phyloP scores from a whole-genome alignment of 2,797 vertebrate species.

The Paedocypris micromegethes region DNA sequence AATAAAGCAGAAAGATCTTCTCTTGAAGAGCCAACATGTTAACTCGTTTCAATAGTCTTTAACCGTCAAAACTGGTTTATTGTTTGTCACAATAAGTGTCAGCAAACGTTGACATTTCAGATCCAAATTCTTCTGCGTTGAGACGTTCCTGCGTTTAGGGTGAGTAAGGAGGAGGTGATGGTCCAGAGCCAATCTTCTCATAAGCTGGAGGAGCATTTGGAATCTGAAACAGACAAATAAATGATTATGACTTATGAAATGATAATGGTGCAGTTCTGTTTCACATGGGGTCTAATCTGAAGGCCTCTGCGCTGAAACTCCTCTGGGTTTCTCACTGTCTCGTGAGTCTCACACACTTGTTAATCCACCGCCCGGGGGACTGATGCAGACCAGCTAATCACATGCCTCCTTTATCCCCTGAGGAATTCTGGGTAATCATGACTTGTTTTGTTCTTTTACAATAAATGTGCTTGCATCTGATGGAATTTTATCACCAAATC shows the following conservation, averaged over 20 bases:
- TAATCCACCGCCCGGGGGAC: conserved; percentile 49
- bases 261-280: no score
- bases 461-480: background rate
- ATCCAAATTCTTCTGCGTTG: background rate
- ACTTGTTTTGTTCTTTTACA: background rate
- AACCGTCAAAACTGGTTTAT: no score
- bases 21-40: no score
- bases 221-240: conserved; percentile 61
- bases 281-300: no score
- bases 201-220: conserved; percentile 90
- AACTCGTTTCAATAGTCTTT: no score
- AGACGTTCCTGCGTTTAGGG: conserved; percentile 61
- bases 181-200: conserved; percentile 77
- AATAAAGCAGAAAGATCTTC: no score
- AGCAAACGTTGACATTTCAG: no score
- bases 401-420: conserved; percentile 40
- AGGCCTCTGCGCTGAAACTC: no score
- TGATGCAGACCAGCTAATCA: conserved; percentile 51
- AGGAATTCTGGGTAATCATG: conserved; percentile 14
- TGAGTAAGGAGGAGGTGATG: conserved; percentile 82
- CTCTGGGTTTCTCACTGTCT: no score
- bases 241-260: background rate
- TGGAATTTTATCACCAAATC: no score
- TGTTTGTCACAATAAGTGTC: no score
- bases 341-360: background rate